Base-by-base conservation (phyloP, 2,888 invertebrate species). In the Mesorhabditis sp. region DNA sequence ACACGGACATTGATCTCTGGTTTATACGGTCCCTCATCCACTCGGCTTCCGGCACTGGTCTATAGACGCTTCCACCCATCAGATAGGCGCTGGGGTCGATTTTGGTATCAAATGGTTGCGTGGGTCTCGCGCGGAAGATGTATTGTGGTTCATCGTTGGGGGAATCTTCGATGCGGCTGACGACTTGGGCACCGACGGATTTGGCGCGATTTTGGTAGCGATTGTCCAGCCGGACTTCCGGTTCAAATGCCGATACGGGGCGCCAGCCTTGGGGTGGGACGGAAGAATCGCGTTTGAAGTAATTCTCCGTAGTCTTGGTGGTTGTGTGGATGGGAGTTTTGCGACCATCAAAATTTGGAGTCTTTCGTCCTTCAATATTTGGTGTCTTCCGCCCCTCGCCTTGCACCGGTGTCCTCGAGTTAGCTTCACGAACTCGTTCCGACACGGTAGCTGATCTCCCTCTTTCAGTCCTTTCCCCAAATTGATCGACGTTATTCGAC, bases 61-160 rank as follows among this genome's bases (percentile, higher is more conserved):
- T 73, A 68, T 78, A 79, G 15, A 80, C 80, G 67, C 77, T 77
- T 67, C 73, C 67, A 10, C 80, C 80, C 74, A 80, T 73, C 67
- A 73, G 66, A 65, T 73, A 80, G 28, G 67, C 71, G 10, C 62
- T 62, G 5, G 43, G 66, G 64, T 65, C 64, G 64, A 43, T 69
- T 69, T 44, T 64, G 66, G 66, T 70, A 70, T 50, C 58, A 50
- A 2, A 13, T 50, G 58, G 7, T 50, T 50, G 7, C 58, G 10
- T 50, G 58, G 58, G 7, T 50, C n/a, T 50, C 10, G 58, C 58
- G 7, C 76, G 71, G 73, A 78, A 78, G 45, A 78, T 74, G 67
- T 74, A 78, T 66, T 76, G 75, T 4, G 78, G 71, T 62, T 78
- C 78, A n/a, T 74, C 73, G 65, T 77, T 73, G 61, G 70, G 70